These are phyloP conservation scores for Triplophysa rosa DNA, from an alignment of 2,113 vertebrate species.

Conservation along the genomic window DNA sequence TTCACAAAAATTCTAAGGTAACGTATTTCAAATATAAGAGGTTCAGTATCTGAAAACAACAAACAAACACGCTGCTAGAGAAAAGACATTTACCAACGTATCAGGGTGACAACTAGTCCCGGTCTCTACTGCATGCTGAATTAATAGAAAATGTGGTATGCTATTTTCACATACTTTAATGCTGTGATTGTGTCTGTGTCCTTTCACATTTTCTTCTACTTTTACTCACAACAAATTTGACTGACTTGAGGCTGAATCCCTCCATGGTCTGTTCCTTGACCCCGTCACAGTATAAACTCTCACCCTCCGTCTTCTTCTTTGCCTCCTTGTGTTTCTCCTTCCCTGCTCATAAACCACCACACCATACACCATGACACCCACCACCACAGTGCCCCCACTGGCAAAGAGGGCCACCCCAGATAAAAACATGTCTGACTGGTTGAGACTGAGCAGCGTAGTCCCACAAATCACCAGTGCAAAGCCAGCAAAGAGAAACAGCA, in stretches of 20 bases:
- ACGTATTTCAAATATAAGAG: too few species aligned
- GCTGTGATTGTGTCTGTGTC: neutral
- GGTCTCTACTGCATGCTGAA: too few species aligned
- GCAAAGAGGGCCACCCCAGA: constrained; percentile 79
- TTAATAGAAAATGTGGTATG: too few species aligned
- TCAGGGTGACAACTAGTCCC: too few species aligned
- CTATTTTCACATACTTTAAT: too few species aligned
- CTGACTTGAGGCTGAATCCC: constrained; percentile 83
- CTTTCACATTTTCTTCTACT: neutral
- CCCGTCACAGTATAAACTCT: constrained; percentile 82
- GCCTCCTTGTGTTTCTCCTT: constrained; percentile 55
- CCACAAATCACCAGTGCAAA: constrained; percentile 82
- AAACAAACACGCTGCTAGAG: too few species aligned
- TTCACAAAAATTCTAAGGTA: too few species aligned
- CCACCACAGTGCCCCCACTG: constrained; percentile 71
- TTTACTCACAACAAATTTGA: constrained; percentile 81
- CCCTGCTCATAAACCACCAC: constrained; percentile 55
- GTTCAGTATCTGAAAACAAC: too few species aligned
- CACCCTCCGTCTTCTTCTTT: constrained; percentile 56
- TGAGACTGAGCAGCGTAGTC: constrained; percentile 73
- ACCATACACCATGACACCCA: constrained; percentile 78
- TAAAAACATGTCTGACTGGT: constrained; percentile 78
- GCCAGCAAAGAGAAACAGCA: constrained; percentile 82
- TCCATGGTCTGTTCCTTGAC: constrained; percentile 64
- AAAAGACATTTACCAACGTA: too few species aligned